A percentile compares a stretch with the other conserved stretches of the same genome.
phyloP scores from a whole-genome alignment of 2,797 vertebrate species.

The Etheostoma perlongum region DNA sequence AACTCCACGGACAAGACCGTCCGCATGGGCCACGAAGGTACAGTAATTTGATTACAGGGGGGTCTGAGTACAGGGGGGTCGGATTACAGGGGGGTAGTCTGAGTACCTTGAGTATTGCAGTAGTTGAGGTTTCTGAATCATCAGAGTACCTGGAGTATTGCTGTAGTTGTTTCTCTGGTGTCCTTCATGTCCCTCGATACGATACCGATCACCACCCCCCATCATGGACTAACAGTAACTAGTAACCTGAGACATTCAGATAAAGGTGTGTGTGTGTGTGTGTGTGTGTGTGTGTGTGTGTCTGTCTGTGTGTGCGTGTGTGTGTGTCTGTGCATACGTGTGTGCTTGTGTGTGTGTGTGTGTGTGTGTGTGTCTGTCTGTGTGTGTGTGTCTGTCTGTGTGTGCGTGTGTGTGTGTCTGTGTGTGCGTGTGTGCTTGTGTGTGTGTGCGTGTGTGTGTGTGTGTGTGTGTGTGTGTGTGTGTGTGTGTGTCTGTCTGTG shows the following conservation, averaged over 20 bases:
- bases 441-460: no score
- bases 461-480: neutral
- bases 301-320: neutral
- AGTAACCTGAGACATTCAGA: no score
- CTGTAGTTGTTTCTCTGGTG: no score
- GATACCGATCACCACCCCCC: no score
- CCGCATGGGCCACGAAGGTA: constrained; percentile 97
- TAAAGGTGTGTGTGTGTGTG: neutral
- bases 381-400: neutral
- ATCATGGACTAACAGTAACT: no score
- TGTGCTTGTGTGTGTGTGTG: no score
- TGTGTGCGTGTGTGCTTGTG: no score
- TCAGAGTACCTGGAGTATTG: no score
- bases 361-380: neutral
- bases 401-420: neutral
- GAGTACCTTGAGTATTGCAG: no score
- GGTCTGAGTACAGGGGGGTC: constrained; percentile 6
- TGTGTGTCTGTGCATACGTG: neutral
- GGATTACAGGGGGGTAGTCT: no score
- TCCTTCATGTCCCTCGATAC: no score
- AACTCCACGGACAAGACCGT: constrained; percentile 94
- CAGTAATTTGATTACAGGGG: neutral
- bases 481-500: neutral
- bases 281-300: neutral
- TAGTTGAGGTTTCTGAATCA: no score